Evolutionary conservation across 2,113 vertebrate species (phyloP).

Genomic region (Menura novaehollandiae): DNA sequence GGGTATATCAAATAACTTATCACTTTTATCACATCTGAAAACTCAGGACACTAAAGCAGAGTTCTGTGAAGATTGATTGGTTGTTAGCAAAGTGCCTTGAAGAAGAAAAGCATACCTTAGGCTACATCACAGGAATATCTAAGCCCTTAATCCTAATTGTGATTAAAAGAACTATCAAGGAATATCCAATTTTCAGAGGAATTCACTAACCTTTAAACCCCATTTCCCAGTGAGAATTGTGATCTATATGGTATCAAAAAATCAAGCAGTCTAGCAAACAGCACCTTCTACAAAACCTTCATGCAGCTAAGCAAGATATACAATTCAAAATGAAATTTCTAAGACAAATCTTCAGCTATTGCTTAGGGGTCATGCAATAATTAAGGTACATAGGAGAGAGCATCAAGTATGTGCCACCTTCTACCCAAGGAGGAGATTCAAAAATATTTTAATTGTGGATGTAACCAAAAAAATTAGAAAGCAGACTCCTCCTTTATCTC

Average conservation of each 20-base stretch:
- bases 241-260: not conserved
- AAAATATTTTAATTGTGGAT: not conserved
- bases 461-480: not conserved
- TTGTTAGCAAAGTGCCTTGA: slow-evolving; percentile 12
- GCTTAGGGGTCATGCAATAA: not conserved
- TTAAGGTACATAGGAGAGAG: not conserved
- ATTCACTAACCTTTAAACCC: slow-evolving; percentile 12
- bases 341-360: not conserved
- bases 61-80: slow-evolving; percentile 21
- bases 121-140: slow-evolving; percentile 25
- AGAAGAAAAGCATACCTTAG: slow-evolving; percentile 56
- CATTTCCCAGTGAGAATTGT: not conserved
- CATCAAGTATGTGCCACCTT: not conserved
- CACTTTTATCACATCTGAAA: slow-evolving; percentile 21
- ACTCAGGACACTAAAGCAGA: not conserved
- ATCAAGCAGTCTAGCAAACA: not conserved
- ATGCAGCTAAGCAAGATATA: not conserved
- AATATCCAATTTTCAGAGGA: slow-evolving; percentile 7
- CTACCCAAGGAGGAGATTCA: not conserved
- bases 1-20: not conserved
- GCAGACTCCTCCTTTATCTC: not conserved
- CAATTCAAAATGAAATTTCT: not conserved
- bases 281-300: not conserved
- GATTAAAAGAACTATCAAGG: slow-evolving; percentile 16
- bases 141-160: slow-evolving; percentile 54